Evolutionary conservation across 2,113 vertebrate genomes (phyloP), one percentile per base, ranked within the genome.

Genomic region (Dipodomys merriami): DNA sequence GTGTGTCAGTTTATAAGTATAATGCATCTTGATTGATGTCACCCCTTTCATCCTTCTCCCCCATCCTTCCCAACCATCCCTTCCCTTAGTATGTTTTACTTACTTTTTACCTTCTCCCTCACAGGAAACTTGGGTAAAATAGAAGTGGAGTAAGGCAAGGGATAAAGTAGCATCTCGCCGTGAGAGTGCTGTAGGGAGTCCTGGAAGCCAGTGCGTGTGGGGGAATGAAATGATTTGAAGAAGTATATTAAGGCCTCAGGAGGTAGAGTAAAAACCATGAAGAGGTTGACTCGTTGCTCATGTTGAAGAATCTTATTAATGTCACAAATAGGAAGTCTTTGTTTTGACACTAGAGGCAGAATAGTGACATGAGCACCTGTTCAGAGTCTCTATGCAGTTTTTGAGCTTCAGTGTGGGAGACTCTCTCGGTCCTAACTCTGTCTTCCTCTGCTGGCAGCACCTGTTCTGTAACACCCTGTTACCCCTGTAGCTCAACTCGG

Each of bases 151-250:
- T 68, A 49, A 33, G 12, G 5, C 2, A 23, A 68, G 74, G 64
- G 20, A 6, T 64, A 27, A 71, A 74, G 19, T n/a, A 27, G 23
- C 33, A 7, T 53, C 46, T 46, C n/a, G 23, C 62, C 29, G 12
- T 13, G 72, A 49, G 81, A 33, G 35, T 33, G 18, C 22, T 2
- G 53, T 20, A 1, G 67, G 39, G 91, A 89, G 91, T 87, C 88
- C 77, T 78, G 78, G 88, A 23, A 80, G 81, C 78, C 57, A 29
- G 22, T 80, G 78, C 22, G 0, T 25, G 8, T n/a, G 29, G 68
- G 88, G 79, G 91, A 91, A 73, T 71, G 85, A 76, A 68, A 84
- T 87, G 33, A 80, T 25, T 71, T 20, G 30, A 82, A 71, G 16
- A 67, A 35, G 29, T 4, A 22, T 30, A 29, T 39, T 23, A 0